phyloP scores from a whole-genome alignment of 2,113 vertebrate genomes.

The Callionymus lyra region DNA sequence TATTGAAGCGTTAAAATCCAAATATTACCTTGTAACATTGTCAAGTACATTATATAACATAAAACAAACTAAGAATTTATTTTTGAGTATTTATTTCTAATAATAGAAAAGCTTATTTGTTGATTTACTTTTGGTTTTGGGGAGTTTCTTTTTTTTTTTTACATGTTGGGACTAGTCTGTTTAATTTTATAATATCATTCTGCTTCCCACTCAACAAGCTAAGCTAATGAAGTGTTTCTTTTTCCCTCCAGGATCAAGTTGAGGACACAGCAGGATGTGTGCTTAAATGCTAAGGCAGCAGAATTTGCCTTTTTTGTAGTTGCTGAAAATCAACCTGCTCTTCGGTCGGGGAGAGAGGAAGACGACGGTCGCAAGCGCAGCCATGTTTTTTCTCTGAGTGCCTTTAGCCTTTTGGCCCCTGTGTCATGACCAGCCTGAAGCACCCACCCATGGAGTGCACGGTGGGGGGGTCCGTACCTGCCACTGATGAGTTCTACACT shows the following conservation, averaged over 20 bases:
- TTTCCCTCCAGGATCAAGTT: not conserved
- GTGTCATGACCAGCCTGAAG: conserved; percentile 89
- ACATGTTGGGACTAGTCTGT: no score
- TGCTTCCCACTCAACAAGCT: no score
- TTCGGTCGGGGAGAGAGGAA: conserved; percentile 46
- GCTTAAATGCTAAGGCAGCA: conserved; percentile 30
- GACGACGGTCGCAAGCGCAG: conserved; percentile 25
- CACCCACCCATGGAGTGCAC: conserved; percentile 82
- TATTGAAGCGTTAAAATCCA: no score
- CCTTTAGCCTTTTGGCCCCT: conserved; percentile 58
- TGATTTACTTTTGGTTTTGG: no score
- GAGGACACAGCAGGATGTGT: conserved; percentile 12
- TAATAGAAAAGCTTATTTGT: no score
- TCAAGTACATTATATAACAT: no score
- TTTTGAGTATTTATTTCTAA: no score
- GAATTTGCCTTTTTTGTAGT: not conserved
- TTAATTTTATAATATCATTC: no score
- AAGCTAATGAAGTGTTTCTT: no score
- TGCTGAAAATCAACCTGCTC: conserved; percentile 38
- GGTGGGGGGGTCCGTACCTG: conserved; percentile 75
- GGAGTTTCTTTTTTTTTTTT: no score
- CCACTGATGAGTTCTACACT: conserved; percentile 88
- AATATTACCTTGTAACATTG: no score
- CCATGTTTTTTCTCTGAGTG: conserved; percentile 53
- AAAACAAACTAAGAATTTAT: no score